These are phyloP conservation scores for Smutsia gigantea DNA, from an alignment of 2,797 vertebrate species.

Conservation along the genomic window DNA sequence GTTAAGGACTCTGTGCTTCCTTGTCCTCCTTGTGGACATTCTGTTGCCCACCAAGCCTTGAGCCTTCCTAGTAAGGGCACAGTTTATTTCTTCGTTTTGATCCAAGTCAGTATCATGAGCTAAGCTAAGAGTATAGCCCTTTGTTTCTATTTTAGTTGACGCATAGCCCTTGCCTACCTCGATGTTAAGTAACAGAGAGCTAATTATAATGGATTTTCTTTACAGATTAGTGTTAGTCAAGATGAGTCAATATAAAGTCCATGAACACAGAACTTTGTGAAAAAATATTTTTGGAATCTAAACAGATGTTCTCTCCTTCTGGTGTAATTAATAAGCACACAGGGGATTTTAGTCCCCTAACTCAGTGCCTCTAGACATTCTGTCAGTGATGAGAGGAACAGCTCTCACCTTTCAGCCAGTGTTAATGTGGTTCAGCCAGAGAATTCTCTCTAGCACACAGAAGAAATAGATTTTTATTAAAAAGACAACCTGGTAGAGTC, in stretches of 20 bases:
- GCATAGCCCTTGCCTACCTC: not conserved
- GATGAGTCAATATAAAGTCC: not conserved
- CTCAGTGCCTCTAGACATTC: not conserved
- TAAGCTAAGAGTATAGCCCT: not conserved
- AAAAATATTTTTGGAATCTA: slow-evolving; percentile 33
- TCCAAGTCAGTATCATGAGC: not conserved
- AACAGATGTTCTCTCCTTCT: not conserved
- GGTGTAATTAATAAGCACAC: not conserved
- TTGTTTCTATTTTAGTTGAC: not conserved
- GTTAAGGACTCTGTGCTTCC: not conserved
- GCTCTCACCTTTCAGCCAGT: not conserved
- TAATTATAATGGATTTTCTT: not conserved
- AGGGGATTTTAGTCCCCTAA: not conserved
- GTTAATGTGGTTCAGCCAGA: not conserved
- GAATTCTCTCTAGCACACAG: not conserved
- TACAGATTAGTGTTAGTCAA: not conserved
- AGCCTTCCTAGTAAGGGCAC: not conserved
- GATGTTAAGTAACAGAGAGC: not conserved
- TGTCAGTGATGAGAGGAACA: not conserved
- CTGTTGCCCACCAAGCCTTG: not conserved
- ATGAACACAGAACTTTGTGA: not conserved
- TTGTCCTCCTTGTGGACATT: not conserved
- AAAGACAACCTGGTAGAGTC: not conserved
- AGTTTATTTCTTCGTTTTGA: not conserved
- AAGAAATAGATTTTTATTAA: not conserved